Evolutionary conservation across 2,888 invertebrate genomes (phyloP), one percentile per base, ranked within the genome.

Genomic region (Oscheius sp.): DNA sequence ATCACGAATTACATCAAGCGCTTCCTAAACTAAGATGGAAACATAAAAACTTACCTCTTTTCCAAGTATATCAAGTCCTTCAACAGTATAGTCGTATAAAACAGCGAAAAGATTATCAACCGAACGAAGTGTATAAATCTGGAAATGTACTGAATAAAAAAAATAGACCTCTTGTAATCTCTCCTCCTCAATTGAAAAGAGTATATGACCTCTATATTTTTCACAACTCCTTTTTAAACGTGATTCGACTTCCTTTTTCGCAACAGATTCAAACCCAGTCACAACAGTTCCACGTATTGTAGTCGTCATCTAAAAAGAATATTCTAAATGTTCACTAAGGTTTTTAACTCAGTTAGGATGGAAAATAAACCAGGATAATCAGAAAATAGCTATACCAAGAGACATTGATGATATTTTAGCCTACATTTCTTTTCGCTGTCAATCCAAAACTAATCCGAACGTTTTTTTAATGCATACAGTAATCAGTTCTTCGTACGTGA

Each of bases 261-360:
- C 87, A 12, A 86, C 78, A 38, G 73, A 70, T 73, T 88, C 88
- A 71, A 88, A 87, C 3, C 88, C 88, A 30, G 88, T 87, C 0
- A 83, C 81, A 17, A 88, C 87, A 22, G 87, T 87, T 2, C 64
- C 69, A 36, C 30, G 70, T 9, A 68, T 36, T 14, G 38, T 36
- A n/a, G 45, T 33, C 17, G 33, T 28, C 44, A 51, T 63, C n/a
- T n/a, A n/a, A n/a, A n/a, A n/a, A n/a, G n/a, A n/a, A n/a, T n/a
- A n/a, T n/a, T n/a, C n/a, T n/a, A n/a, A n/a, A n/a, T n/a, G n/a
- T n/a, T n/a, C n/a, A n/a, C n/a, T n/a, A n/a, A n/a, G n/a, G n/a
- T n/a, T n/a, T n/a, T n/a, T n/a, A n/a, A n/a, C n/a, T n/a, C n/a
- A n/a, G n/a, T n/a, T n/a, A n/a, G n/a, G n/a, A n/a, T n/a, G n/a